A percentile compares a stretch with the other conserved stretches of the same genome.
Conservation (phyloP, 2,888 invertebrate species). For the Teleiodes luculella region DNA sequence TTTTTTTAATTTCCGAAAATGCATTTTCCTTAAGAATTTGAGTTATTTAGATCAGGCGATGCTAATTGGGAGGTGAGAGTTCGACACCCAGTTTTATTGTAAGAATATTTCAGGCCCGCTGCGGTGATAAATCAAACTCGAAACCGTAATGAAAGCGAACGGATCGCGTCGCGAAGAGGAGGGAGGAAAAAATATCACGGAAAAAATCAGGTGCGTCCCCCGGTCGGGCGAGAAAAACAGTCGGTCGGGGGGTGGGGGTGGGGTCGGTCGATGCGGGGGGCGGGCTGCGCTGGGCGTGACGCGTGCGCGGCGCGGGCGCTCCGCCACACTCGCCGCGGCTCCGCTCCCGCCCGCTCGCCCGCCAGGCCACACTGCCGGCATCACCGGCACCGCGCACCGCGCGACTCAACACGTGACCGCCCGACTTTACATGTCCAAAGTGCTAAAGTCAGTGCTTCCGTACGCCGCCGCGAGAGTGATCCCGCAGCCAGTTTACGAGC, state of each 20-base stretch:
- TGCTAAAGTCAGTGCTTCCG: conserved; percentile 75
- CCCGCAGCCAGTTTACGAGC: conserved; percentile 67
- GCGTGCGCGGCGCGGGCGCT: conserved; percentile 38
- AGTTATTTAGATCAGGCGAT: conserved; percentile 62
- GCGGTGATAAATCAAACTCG: conserved; percentile 79
- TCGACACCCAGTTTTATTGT: conserved; percentile 69
- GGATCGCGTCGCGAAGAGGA: conserved; percentile 78
- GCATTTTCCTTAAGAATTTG: conserved; percentile 28
- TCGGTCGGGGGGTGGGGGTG: conserved; percentile 50
- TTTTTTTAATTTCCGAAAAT: conserved; percentile 17
- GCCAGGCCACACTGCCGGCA: conserved; percentile 36
- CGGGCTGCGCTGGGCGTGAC: conserved; percentile 59
- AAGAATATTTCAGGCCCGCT: conserved; percentile 74
- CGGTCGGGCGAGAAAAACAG: conserved; percentile 75
- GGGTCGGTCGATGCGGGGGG: conserved; percentile 39
- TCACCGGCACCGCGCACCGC: conserved; percentile 48
- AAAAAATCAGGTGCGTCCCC: conserved; percentile 79
- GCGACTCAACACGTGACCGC: conserved; percentile 61
- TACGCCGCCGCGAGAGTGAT: conserved; percentile 71
- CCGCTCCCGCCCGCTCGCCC: conserved; percentile 29
- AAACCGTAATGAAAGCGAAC: conserved; percentile 79
- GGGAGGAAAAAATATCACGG: conserved; percentile 78
- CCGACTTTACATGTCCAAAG: conserved; percentile 73
- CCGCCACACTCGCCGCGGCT: conserved; percentile 30
- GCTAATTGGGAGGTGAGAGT: conserved; percentile 74